These are phyloP conservation scores for Holcopasites calliopsidis DNA, from an alignment of 1,140 invertebrate species.

Conservation along the genomic window DNA sequence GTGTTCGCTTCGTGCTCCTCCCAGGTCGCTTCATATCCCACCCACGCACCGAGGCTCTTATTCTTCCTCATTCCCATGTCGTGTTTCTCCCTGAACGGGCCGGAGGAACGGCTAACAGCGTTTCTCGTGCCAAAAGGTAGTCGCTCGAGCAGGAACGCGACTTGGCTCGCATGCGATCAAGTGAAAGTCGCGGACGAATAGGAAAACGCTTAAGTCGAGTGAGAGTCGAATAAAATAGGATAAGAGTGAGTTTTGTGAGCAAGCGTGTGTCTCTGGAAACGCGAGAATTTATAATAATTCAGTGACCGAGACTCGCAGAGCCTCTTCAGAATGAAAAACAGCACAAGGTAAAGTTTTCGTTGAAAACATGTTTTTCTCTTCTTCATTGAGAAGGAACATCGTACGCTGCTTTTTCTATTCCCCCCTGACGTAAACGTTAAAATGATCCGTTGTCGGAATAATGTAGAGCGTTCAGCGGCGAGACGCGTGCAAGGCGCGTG, in stretches of 20 bases:
- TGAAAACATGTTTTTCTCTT: no score
- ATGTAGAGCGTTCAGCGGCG: not conserved
- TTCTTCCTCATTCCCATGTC: slow-evolving; percentile 49
- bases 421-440: no score
- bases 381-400: no score
- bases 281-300: not conserved
- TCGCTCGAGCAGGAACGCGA: slow-evolving; percentile 58
- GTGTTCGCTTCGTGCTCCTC: slow-evolving; percentile 32
- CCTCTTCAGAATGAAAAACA: not conserved
- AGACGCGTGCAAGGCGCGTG: not conserved
- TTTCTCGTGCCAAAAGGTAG: slow-evolving; percentile 67
- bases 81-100: slow-evolving; percentile 34
- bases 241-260: slow-evolving; percentile 42
- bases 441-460: no score
- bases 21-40: slow-evolving; percentile 1
- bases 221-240: slow-evolving; percentile 54
- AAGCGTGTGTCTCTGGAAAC: not conserved
- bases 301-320: no score
- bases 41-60: not conserved
- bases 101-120: slow-evolving; percentile 49
- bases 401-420: no score
- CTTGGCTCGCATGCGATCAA: slow-evolving; percentile 58
- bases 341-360: not conserved
- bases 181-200: not conserved
- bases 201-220: slow-evolving; percentile 12